Evolutionary conservation across 2,888 invertebrate species (phyloP).

Genomic region (Caenorhabditis sp.): DNA sequence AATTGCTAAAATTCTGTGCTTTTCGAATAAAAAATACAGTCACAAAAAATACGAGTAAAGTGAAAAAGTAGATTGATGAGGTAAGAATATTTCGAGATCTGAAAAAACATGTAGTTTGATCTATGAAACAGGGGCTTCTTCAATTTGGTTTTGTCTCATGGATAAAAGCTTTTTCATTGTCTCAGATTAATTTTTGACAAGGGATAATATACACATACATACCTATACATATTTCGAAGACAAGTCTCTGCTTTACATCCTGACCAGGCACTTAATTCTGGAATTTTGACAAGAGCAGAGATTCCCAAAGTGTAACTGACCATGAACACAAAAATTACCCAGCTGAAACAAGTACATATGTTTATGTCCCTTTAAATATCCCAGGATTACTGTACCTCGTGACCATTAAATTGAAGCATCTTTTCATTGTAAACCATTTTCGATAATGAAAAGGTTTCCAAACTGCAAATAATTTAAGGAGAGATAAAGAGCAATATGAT

Average conservation of each 20-base stretch:
- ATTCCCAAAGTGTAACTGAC: slow-evolving; percentile 56
- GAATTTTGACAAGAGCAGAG: slow-evolving; percentile 62
- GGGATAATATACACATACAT: too few relatives aligned
- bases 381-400: slow-evolving; percentile 40
- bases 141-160: too few relatives aligned
- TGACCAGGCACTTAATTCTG: slow-evolving; percentile 62
- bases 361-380: too few relatives aligned
- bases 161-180: too few relatives aligned
- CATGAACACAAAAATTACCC: slow-evolving; percentile 62
- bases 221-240: slow-evolving; percentile 54
- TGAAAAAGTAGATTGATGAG: slow-evolving; percentile 56
- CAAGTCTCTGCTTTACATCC: slow-evolving; percentile 68
- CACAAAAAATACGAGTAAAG: slow-evolving; percentile 58
- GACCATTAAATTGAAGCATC: slow-evolving; percentile 63
- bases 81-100: slow-evolving; percentile 57
- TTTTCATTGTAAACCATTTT: slow-evolving; percentile 64
- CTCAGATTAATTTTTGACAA: too few relatives aligned
- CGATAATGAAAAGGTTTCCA: slow-evolving; percentile 65
- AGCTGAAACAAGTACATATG: slow-evolving; percentile 54
- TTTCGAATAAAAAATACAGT: slow-evolving; percentile 56
- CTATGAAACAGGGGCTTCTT: too few relatives aligned
- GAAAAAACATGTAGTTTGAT: too few relatives aligned
- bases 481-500: slow-evolving; percentile 59
- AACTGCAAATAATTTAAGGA: slow-evolving; percentile 64
- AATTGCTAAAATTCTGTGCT: slow-evolving; percentile 57